phyloP scores from a whole-genome alignment of 1,140 invertebrate genomes.

The Drosophila virilis region DNA sequence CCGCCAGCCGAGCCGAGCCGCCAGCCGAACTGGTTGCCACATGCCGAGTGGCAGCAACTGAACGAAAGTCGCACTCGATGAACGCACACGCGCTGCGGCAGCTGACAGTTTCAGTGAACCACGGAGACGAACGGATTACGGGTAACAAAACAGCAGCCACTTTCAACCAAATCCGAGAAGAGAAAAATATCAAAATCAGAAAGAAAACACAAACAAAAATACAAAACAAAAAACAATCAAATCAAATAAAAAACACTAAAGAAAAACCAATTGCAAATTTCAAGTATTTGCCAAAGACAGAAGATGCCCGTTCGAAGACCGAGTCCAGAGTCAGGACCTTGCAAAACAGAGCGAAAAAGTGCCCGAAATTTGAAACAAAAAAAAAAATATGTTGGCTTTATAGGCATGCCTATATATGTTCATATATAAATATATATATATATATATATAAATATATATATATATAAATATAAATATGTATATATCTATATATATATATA shows the following conservation, averaged over 20 bases:
- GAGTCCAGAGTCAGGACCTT: slow-evolving; percentile 1
- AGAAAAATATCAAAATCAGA: not conserved
- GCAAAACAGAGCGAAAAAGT: slow-evolving; percentile 25
- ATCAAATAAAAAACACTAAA: not conserved
- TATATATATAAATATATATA: slow-evolving; percentile 11
- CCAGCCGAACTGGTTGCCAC: slow-evolving; percentile 22
- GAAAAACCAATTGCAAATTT: not conserved
- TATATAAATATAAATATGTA: slow-evolving; percentile 1
- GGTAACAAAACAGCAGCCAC: slow-evolving; percentile 68
- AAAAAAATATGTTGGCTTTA: slow-evolving; percentile 23
- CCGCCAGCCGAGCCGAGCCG: slow-evolving; percentile 12
- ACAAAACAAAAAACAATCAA: not conserved
- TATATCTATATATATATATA: slow-evolving; percentile 10
- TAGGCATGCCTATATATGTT: not conserved
- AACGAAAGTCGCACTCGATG: slow-evolving; percentile 81
- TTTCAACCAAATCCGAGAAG: not conserved
- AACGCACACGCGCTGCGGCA: slow-evolving; percentile 71
- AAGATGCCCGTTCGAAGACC: too few relatives aligned
- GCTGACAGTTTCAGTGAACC: slow-evolving; percentile 84
- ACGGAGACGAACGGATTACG: slow-evolving; percentile 84
- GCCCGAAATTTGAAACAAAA: slow-evolving; percentile 21
- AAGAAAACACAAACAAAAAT: slow-evolving; percentile 3
- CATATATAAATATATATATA: slow-evolving; percentile 6
- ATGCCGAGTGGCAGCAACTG: slow-evolving; percentile 33
- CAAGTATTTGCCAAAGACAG: too few relatives aligned